Evolutionary conservation across 1,140 invertebrate genomes (phyloP), one percentile per base, ranked within the genome.

Genomic region (Drusus annulatus): DNA sequence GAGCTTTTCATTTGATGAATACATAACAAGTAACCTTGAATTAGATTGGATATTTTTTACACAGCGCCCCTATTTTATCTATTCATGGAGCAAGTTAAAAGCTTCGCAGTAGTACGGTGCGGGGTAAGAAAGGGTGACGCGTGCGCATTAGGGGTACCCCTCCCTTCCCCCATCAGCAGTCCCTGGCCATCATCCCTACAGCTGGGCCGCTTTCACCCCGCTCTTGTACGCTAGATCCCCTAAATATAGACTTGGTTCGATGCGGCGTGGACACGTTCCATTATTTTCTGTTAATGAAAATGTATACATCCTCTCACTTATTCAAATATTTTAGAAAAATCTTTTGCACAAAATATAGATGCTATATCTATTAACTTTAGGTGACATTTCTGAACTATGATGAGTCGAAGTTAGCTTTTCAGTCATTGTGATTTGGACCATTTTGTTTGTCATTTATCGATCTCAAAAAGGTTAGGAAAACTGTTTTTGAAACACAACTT

Each of bases 181-280:
- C 76, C 36, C 54, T 65, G 19, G 36, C 76, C 52, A 2, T 2
- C 17, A 17, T 25, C 54, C 45, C 54, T 69, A 52, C 78, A 79
- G 69, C 76, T 65, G 76, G 76, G 76, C 60, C 52, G 50, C 21
- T 60, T 51, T 77, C 21, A 51, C 76, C 76, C 76, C 60, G 28
- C 76, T 21, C 76, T 28, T 36, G 62, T 51, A 68, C 52, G 52
- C 17, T 68, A 17, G 23, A 77, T 52, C 76, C 76, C 76, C 62
- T 77, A 28, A 77, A 77, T 77, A 31, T 65, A 65, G 36, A 77
- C 36, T 23, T 25, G 16, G 45, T 77, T 77, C 76, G n/a, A 51
- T n/a, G 16, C 76, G 19, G 7, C 60, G 73, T 62, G 76, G 60
- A 54, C 76, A 10, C 65, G 31, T 69, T 69, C 16, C 13, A 10